These are phyloP conservation scores for Pyrrhia umbra DNA, from an alignment of 2,888 invertebrate species.

Conservation along the genomic window DNA sequence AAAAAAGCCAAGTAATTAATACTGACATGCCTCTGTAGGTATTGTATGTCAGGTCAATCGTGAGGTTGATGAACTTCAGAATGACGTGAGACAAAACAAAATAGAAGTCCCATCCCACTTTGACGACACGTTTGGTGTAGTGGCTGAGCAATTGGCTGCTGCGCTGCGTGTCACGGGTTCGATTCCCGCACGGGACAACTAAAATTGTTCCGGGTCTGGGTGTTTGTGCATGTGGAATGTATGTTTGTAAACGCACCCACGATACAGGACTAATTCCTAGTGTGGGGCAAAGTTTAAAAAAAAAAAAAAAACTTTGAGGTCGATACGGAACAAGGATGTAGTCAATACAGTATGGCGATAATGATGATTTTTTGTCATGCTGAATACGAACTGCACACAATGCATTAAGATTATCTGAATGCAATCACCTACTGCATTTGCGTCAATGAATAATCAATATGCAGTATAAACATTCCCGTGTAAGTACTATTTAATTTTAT, in stretches of 20 bases:
- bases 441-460: background rate
- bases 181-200: too few species aligned
- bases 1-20: slow-evolving; percentile 63
- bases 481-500: background rate
- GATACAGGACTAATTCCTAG: too few species aligned
- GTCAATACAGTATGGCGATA: background rate
- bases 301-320: background rate
- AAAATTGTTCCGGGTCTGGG: too few species aligned
- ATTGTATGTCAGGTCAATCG: slow-evolving; percentile 60
- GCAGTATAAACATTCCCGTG: too few species aligned
- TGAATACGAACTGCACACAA: background rate
- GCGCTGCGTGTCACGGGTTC: too few species aligned
- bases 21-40: slow-evolving; percentile 62
- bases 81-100: slow-evolving; percentile 4
- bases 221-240: too few species aligned
- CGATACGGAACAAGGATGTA: background rate
- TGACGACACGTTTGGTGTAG: too few species aligned
- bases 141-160: too few species aligned
- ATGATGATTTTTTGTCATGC: background rate
- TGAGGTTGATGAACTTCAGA: slow-evolving; percentile 64
- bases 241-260: too few species aligned
- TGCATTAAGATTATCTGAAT: background rate
- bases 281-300: too few species aligned
- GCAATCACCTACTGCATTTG: background rate
- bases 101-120: slow-evolving; percentile 20